Percentiles rank a stretch among this genome's conserved stretches.
Conservation (phyloP, 2,797 vertebrate species). For the Gallirallus australis region DNA sequence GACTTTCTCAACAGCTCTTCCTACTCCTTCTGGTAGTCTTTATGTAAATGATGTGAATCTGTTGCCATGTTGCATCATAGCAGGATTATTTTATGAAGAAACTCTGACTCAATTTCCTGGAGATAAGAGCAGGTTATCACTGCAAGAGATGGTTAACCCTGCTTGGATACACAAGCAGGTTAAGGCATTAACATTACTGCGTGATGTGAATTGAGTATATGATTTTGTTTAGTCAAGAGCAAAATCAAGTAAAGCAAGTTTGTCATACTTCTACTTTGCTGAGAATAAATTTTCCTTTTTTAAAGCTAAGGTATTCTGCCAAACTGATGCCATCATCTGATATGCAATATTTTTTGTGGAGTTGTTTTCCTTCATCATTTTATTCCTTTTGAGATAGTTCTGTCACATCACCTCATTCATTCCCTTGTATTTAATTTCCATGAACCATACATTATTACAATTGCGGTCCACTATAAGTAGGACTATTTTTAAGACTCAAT, state of each 20-base stretch:
- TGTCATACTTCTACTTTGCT: not conserved
- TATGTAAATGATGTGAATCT: not conserved
- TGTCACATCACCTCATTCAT: not conserved
- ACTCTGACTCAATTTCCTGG: slow-evolving; percentile 55
- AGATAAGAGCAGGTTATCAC: slow-evolving; percentile 38
- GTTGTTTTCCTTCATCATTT: not conserved
- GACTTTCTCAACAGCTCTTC: not conserved
- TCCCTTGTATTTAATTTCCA: not conserved
- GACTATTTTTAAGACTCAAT: slow-evolving; percentile 3
- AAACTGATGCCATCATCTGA: not conserved
- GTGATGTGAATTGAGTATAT: not conserved
- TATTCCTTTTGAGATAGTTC: not conserved
- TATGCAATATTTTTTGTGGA: not conserved
- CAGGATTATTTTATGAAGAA: slow-evolving; percentile 60
- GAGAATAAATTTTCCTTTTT: not conserved
- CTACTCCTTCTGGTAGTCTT: not conserved
- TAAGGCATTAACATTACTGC: not conserved
- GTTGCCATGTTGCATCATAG: not conserved
- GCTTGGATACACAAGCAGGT: not conserved
- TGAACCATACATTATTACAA: not conserved
- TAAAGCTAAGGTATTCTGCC: not conserved
- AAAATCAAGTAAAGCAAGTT: not conserved
- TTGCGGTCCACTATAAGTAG: not conserved
- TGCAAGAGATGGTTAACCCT: not conserved
- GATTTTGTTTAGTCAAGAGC: not conserved